These are phyloP conservation scores for Tapirus terrestris DNA, from an alignment of 2,113 vertebrate species.

Conservation along the genomic window DNA sequence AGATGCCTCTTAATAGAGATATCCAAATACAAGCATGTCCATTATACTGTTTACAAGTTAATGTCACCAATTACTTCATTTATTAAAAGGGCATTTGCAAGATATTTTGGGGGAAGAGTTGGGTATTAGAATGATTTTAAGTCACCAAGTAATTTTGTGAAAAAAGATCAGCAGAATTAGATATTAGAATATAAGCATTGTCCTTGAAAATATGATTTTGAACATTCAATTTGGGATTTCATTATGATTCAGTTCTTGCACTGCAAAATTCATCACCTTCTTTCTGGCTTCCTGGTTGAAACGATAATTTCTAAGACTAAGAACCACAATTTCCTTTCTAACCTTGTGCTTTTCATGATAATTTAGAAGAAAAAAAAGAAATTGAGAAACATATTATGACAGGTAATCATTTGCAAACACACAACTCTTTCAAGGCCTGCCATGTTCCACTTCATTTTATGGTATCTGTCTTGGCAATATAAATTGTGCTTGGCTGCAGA, in stretches of 20 bases:
- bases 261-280: not conserved
- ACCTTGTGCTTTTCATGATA: conserved; percentile 67
- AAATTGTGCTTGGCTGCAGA: conserved; percentile 81
- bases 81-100: not conserved
- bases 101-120: not conserved
- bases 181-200: not conserved
- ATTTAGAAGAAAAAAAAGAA: conserved; percentile 54
- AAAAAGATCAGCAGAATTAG: not conserved
- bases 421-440: conserved; percentile 83
- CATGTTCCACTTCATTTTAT: conserved; percentile 80
- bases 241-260: conserved; percentile 24
- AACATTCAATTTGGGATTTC: conserved; percentile 61
- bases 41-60: not conserved
- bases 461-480: conserved; percentile 82
- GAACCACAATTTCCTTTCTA: conserved; percentile 61
- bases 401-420: conserved; percentile 85
- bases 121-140: conserved; percentile 16
- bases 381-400: conserved; percentile 77
- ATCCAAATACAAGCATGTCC: not conserved
- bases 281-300: conserved; percentile 66
- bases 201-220: conserved; percentile 32
- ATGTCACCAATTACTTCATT: not conserved
- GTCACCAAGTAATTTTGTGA: not conserved
- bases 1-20: not conserved
- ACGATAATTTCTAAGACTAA: conserved; percentile 63